Evolutionary conservation across 2,797 vertebrate genomes (phyloP).

Genomic region (Ispidina picta): DNA sequence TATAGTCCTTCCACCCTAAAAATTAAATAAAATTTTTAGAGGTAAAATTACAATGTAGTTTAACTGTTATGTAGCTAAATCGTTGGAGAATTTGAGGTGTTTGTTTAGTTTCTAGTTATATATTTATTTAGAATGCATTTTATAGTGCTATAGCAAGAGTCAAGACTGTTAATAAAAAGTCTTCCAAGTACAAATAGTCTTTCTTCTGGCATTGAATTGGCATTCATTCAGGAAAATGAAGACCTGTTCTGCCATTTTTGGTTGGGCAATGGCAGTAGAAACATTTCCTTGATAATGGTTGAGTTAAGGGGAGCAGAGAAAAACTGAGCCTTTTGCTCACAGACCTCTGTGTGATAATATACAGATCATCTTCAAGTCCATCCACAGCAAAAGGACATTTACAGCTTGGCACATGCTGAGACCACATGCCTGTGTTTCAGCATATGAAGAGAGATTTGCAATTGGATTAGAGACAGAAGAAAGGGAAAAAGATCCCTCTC

Average conservation of each 20-base stretch:
- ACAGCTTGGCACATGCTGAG: neutral
- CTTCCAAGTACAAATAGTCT: neutral
- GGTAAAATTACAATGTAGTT: neutral
- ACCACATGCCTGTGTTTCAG: neutral
- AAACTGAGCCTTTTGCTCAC: neutral
- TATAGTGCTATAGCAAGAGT: neutral
- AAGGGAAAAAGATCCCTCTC: neutral
- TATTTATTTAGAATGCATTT: neutral
- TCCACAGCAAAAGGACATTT: neutral
- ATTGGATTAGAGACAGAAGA: neutral
- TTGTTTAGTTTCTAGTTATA: neutral
- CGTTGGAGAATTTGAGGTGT: rapidly evolving
- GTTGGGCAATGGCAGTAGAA: neutral
- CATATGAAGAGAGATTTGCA: neutral
- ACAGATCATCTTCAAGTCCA: neutral
- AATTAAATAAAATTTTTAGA: neutral
- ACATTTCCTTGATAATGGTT: neutral
- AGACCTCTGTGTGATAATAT: neutral
- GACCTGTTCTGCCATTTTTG: neutral
- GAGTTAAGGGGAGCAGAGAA: neutral
- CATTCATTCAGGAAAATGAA: neutral
- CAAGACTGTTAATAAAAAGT: neutral
- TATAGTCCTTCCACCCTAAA: neutral
- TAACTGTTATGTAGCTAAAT: neutral
- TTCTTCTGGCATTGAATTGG: neutral